Evolutionary conservation across 2,888 invertebrate species (phyloP), one percentile per base, ranked within the genome.

Genomic region (Cephus pygmeus): DNA sequence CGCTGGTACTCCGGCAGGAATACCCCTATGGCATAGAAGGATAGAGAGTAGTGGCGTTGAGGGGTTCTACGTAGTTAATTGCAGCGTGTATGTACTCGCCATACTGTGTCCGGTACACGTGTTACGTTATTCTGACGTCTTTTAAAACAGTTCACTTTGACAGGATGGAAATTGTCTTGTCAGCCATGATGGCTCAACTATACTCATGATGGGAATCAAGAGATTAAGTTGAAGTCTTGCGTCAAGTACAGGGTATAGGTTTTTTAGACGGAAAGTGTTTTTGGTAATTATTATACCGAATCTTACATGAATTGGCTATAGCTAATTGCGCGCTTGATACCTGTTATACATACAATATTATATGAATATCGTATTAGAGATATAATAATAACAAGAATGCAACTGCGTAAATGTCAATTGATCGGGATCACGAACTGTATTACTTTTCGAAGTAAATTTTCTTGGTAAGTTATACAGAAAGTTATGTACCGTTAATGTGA

Each of bases 21-120:
- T 23, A 71, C 12, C 31, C 71, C 31, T 34, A 34, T 56, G 23
- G 6, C 56, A 6, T 56, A 23, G 56, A 56, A 56, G 56, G 23
- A 56, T 23, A 23, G 56, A 12, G 36, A 23, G 23, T 23, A 56
- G 56, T 23, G 23, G 2, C 56, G 23, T 56, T 23, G 9, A 56
- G 56, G 56, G 23, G 6, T 23, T 56, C 23, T 56, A 33, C 9
- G 71, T 34, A 71, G 71, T 71, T 71, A 71, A 71, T 71, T 71
- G 71, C 71, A 71, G 71, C 33, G 31, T 71, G 71, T 71, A 71
- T 71, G 71, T 71, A 71, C 71, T 34, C 4, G 56, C 56, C 23
- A 56, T 56, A 56, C 23, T 56, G 23, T 23, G 9, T 56, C 23
- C 23, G 2, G 23, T 56, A 56, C 56, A 23, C 71, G 71, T 31